These are phyloP conservation scores for Allophyes oxyacanthae DNA, from an alignment of 2,888 invertebrate genomes.

Conservation along the genomic window DNA sequence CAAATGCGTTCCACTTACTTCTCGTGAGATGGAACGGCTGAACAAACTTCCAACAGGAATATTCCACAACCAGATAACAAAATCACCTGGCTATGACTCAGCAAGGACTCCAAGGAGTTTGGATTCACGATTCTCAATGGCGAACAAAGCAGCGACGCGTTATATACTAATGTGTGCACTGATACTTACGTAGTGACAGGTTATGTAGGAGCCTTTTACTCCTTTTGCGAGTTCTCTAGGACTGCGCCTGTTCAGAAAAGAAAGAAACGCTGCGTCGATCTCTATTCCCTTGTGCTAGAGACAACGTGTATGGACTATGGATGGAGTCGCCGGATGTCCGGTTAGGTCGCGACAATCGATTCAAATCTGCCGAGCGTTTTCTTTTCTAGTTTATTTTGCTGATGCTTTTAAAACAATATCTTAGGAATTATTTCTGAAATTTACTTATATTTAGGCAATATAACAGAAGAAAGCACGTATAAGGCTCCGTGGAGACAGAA, in stretches of 20 bases:
- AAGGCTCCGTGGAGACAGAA: slow-evolving; percentile 51
- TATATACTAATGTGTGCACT: slow-evolving; percentile 71
- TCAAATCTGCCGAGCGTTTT: slow-evolving; percentile 64
- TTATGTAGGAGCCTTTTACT: slow-evolving; percentile 90
- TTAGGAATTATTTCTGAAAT: slow-evolving; percentile 31
- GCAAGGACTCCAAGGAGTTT: slow-evolving; percentile 59
- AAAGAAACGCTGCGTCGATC: slow-evolving; percentile 86
- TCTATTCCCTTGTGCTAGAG: slow-evolving; percentile 86
- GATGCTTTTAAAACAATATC: slow-evolving; percentile 26
- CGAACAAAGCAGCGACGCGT: slow-evolving; percentile 64
- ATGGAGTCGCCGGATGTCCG: slow-evolving; percentile 87
- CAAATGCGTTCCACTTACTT: slow-evolving; percentile 69
- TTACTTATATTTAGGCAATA: slow-evolving; percentile 46
- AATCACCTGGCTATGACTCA: slow-evolving; percentile 69
- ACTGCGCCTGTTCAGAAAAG: slow-evolving; percentile 89
- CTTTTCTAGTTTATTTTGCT: slow-evolving; percentile 36
- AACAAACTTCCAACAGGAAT: slow-evolving; percentile 59
- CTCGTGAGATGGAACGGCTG: slow-evolving; percentile 61
- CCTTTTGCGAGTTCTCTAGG: slow-evolving; percentile 88
- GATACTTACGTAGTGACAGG: slow-evolving; percentile 89
- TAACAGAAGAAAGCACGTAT: slow-evolving; percentile 47
- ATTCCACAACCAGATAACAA: slow-evolving; percentile 58
- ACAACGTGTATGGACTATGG: slow-evolving; percentile 86
- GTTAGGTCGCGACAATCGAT: slow-evolving; percentile 69
- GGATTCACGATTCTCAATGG: slow-evolving; percentile 55